These are phyloP conservation scores for Halocaridina rubra DNA, from an alignment of 2,888 invertebrate species.

Conservation along the genomic window DNA sequence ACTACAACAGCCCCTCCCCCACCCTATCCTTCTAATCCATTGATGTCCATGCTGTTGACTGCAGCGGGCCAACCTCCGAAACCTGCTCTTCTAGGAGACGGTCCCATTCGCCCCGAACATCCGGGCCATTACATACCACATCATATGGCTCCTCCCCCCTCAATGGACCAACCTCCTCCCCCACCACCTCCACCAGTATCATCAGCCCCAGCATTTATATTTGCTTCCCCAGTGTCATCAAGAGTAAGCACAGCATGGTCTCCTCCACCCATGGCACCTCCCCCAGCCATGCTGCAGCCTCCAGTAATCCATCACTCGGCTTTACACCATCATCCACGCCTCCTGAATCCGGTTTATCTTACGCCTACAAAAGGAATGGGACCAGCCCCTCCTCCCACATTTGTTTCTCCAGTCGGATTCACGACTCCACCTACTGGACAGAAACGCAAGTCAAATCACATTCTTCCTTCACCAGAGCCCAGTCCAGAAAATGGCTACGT, in stretches of 20 bases:
- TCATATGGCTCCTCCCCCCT: slow-evolving; percentile 55
- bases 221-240: slow-evolving; percentile 50
- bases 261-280: slow-evolving; percentile 62
- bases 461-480: slow-evolving; percentile 71
- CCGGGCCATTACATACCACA: slow-evolving; percentile 55
- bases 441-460: slow-evolving; percentile 69
- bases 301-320: slow-evolving; percentile 39
- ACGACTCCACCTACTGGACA: slow-evolving; percentile 67
- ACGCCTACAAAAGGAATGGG: slow-evolving; percentile 40
- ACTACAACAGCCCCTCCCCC: slow-evolving; percentile 46
- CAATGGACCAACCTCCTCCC: slow-evolving; percentile 65
- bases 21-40: slow-evolving; percentile 44
- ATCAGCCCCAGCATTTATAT: slow-evolving; percentile 62
- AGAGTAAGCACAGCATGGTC: slow-evolving; percentile 44
- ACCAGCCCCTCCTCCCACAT: slow-evolving; percentile 64
- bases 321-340: slow-evolving; percentile 22
- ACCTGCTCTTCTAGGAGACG: slow-evolving; percentile 40
- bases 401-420: slow-evolving; percentile 46
- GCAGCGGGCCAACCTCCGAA: slow-evolving; percentile 38
- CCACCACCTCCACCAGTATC: slow-evolving; percentile 64
- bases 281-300: slow-evolving; percentile 62
- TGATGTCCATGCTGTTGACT: slow-evolving; percentile 51
- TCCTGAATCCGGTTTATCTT: slow-evolving; percentile 51
- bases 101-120: slow-evolving; percentile 62
- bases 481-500: slow-evolving; percentile 71